These are phyloP conservation scores for Hystrix brachyura DNA, from an alignment of 2,113 vertebrate genomes.

Conservation along the genomic window DNA sequence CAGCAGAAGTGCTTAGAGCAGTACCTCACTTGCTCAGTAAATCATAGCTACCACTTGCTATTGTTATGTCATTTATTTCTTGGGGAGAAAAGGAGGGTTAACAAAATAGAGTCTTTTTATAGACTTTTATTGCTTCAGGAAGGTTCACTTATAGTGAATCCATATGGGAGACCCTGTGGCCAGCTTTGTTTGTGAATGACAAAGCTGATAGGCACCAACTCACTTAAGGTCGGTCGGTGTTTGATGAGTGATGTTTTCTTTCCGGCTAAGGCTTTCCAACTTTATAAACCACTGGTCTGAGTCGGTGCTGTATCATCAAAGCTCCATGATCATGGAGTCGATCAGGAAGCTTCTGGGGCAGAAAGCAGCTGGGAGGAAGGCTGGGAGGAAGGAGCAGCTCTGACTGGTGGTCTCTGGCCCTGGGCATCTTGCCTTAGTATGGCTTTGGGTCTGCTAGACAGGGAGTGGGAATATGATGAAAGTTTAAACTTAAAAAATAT, in stretches of 20 bases:
- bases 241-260: background rate
- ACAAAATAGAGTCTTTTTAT: background rate
- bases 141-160: background rate
- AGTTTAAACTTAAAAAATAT: background rate
- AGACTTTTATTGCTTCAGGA: background rate
- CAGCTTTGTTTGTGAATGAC: background rate
- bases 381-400: background rate
- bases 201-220: background rate
- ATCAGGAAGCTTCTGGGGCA: background rate
- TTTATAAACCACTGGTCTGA: background rate
- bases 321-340: background rate
- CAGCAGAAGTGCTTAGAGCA: background rate
- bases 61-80: background rate
- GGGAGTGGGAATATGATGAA: background rate
- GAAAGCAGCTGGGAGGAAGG: background rate
- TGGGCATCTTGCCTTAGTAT: background rate
- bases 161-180: fast-evolving
- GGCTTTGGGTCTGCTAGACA: background rate
- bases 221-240: background rate
- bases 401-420: background rate
- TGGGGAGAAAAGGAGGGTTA: background rate
- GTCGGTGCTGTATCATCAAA: background rate
- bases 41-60: background rate
- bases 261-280: background rate
- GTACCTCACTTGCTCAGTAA: background rate